Percentiles rank a stretch among this genome's conserved stretches.
These are phyloP conservation scores for Galeruca laticollis DNA, from an alignment of 2,888 invertebrate genomes.

Conservation along the genomic window DNA sequence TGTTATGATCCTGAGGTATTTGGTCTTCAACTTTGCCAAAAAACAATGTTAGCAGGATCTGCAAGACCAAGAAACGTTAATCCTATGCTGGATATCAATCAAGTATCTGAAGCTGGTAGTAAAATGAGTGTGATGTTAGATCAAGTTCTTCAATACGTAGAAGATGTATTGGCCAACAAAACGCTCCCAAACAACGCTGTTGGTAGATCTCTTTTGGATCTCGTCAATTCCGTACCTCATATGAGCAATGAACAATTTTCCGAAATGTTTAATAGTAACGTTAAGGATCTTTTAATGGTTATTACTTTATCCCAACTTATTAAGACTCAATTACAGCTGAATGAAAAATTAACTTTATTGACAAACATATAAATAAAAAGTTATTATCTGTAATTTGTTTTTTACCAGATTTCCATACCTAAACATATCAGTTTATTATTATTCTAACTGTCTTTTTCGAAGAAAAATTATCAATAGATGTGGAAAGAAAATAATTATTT, in stretches of 20 bases:
- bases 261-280: slow-evolving; percentile 94
- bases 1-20: slow-evolving; percentile 94
- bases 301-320: slow-evolving; percentile 95
- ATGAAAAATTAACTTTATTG: slow-evolving; percentile 93
- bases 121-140: slow-evolving; percentile 83
- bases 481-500: no score
- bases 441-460: no score
- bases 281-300: slow-evolving; percentile 98
- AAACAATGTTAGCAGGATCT: slow-evolving; percentile 75
- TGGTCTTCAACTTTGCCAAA: slow-evolving; percentile 84
- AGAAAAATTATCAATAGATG: no score
- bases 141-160: slow-evolving; percentile 86
- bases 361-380: slow-evolving; percentile 72
- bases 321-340: slow-evolving; percentile 95
- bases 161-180: slow-evolving; percentile 88
- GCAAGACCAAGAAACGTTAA: slow-evolving; percentile 64
- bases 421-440: no score
- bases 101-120: slow-evolving; percentile 87
- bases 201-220: slow-evolving; percentile 89
- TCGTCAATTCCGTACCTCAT: slow-evolving; percentile 92
- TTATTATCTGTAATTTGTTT: not conserved
- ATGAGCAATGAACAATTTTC: slow-evolving; percentile 92
- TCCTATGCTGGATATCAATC: slow-evolving; percentile 74
- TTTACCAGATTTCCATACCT: no score
- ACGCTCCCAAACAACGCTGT: slow-evolving; percentile 86